A percentile compares a stretch with the other conserved stretches of the same genome.
These are phyloP conservation scores for Chironomus striatipennis DNA, from an alignment of 1,140 invertebrate genomes.

Conservation along the genomic window DNA sequence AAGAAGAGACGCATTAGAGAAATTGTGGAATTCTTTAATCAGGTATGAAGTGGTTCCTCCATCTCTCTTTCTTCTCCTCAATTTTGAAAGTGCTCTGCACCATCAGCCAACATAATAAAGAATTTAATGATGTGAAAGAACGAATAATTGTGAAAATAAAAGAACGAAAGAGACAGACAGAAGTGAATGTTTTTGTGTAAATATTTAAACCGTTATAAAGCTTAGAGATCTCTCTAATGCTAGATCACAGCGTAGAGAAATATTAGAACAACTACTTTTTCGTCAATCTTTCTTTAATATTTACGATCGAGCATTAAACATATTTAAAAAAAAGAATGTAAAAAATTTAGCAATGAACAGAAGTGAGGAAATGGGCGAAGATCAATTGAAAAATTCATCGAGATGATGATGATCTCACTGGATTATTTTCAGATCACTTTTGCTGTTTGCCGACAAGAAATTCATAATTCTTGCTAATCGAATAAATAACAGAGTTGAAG, in stretches of 20 bases:
- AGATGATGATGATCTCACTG: no score
- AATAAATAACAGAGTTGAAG: no score
- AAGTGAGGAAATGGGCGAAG: no score
- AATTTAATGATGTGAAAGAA: not conserved
- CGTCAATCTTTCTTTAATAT: not conserved
- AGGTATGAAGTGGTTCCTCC: not conserved
- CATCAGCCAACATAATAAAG: not conserved
- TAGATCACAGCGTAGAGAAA: not conserved
- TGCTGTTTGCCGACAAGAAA: no score
- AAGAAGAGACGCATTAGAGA: not conserved
- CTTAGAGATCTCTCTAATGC: not conserved
- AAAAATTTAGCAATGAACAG: no score
- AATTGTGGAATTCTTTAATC: conserved; percentile 4
- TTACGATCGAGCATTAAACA: not conserved
- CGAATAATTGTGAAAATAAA: not conserved
- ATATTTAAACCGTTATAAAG: conserved; percentile 8
- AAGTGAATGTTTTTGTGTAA: conserved; percentile 2
- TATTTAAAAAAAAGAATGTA: no score
- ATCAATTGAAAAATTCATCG: no score
- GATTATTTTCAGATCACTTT: no score
- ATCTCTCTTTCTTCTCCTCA: not conserved
- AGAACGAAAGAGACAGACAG: not conserved
- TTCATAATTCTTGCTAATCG: no score
- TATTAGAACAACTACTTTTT: not conserved
- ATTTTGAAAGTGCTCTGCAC: no score